Percentiles rank a stretch among this genome's conserved stretches.
These are phyloP conservation scores for Pseudochirops corinnae DNA, from an alignment of 2,797 vertebrate genomes.

Conservation along the genomic window DNA sequence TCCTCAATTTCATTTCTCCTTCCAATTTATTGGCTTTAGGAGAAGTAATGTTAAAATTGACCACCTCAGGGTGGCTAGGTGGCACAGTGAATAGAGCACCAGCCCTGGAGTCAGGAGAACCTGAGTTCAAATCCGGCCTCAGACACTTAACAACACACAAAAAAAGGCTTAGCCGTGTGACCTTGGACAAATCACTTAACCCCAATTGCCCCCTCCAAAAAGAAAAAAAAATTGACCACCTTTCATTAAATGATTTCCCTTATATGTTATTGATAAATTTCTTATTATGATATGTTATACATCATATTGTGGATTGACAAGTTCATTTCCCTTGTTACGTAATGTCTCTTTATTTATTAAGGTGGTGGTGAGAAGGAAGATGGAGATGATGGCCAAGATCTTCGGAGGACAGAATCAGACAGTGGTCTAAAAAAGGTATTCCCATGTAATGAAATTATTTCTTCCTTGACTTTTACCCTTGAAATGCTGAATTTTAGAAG, in stretches of 20 bases:
- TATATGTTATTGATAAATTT: background rate
- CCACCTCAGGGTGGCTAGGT: background rate
- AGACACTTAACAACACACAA: no score
- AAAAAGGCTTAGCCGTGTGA: no score
- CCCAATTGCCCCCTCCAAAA: no score
- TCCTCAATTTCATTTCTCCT: background rate
- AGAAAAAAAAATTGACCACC: background rate
- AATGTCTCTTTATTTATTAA: conserved; percentile 67
- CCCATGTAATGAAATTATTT: no score
- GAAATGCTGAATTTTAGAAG: background rate
- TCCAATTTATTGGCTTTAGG: background rate
- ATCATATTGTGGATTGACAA: background rate
- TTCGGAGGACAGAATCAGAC: conserved; percentile 96
- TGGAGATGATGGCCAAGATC: conserved; percentile 91
- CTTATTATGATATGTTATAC: background rate
- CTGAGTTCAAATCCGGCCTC: no score
- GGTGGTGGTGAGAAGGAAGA: conserved; percentile 94
- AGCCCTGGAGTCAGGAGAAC: no score
- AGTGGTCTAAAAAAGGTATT: conserved; percentile 96
- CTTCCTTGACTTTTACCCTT: background rate
- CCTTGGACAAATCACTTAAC: no score
- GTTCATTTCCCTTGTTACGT: background rate
- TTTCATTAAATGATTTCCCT: background rate
- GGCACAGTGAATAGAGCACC: no score
- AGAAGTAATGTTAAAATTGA: background rate